Conservation (phyloP, 1,140 invertebrate species). For the Eufriesea mexicana region DNA sequence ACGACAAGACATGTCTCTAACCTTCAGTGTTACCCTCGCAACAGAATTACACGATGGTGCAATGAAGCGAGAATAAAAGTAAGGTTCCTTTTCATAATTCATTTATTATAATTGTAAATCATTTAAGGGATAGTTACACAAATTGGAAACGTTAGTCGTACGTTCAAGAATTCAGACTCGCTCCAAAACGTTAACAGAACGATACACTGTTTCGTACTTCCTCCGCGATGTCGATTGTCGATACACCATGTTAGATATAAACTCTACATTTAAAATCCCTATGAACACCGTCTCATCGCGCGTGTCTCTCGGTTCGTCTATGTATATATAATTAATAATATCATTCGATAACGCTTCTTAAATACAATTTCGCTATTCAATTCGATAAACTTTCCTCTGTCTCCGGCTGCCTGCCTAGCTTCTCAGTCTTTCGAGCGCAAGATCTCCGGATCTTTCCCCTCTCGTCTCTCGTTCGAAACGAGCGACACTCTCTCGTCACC, state of each 20-base stretch:
- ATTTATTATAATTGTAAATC: conserved; percentile 66
- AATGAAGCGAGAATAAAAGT: no score
- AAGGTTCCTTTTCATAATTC: conserved; percentile 44
- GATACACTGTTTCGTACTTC: conserved; percentile 39
- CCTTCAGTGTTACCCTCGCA: no score
- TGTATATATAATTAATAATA: conserved; percentile 51
- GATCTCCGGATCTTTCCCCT: background rate
- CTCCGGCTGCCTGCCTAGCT: no score
- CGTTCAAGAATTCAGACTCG: conserved; percentile 38
- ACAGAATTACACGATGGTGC: no score
- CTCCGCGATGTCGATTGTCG: conserved; percentile 49
- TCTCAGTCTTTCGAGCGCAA: background rate
- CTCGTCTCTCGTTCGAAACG: no score
- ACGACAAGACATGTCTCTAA: no score
- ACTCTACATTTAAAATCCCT: conserved; percentile 37
- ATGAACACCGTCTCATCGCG: background rate
- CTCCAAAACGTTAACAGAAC: conserved; percentile 49
- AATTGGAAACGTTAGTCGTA: conserved; percentile 63
- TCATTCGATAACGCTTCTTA: conserved; percentile 22
- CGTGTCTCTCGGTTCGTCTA: background rate
- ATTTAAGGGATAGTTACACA: conserved; percentile 61
- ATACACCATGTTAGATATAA: conserved; percentile 5
- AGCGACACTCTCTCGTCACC: background rate
- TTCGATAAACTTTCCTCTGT: background rate
- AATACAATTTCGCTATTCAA: conserved; percentile 9